Evolutionary conservation across 2,797 vertebrate genomes (phyloP).

Genomic region (Hylomyscus alleni): DNA sequence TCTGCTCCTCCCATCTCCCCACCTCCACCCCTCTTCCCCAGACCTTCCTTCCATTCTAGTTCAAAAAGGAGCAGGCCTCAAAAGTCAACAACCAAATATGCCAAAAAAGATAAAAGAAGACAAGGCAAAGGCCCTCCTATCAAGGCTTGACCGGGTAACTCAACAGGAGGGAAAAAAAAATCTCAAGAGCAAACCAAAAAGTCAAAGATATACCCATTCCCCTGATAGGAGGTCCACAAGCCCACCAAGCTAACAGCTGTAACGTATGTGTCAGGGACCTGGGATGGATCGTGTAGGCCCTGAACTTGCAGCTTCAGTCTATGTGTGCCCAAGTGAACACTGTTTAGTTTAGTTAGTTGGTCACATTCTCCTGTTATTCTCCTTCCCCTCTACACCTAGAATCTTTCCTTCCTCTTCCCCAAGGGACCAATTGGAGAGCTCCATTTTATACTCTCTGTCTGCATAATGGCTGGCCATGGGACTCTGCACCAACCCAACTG

Average conservation of each 20-base stretch:
- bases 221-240: background rate
- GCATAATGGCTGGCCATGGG: background rate
- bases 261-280: too few species aligned
- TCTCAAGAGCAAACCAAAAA: background rate
- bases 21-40: background rate
- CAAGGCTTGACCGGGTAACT: background rate
- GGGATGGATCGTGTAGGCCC: background rate
- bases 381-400: background rate
- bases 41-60: background rate
- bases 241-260: background rate
- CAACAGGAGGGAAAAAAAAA: background rate
- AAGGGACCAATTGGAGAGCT: background rate
- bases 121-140: background rate
- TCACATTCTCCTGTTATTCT: background rate
- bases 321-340: background rate
- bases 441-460: background rate
- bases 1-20: too few species aligned
- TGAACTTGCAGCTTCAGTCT: background rate
- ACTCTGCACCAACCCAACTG: background rate
- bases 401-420: background rate
- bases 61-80: background rate
- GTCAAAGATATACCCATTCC: background rate
- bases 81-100: background rate
- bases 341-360: background rate
- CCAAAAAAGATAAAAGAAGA: background rate